Percentiles rank a stretch among this genome's conserved stretches.
Conservation (phyloP, 2,888 invertebrate genomes). For the Hydrotaea diabolus region DNA sequence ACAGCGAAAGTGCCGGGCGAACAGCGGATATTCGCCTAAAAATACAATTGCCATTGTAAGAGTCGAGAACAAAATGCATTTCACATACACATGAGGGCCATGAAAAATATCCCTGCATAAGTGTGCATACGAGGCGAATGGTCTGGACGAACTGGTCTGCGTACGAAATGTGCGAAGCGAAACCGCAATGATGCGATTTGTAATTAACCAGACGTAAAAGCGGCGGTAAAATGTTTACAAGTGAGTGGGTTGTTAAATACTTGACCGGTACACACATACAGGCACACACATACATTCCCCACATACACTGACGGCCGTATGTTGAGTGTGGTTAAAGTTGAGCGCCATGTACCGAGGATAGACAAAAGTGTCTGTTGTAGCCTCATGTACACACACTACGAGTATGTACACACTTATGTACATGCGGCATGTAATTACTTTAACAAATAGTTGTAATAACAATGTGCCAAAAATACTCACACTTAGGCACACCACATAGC, state of each 20-base stretch:
- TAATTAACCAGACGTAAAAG: constrained; percentile 63
- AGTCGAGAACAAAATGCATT: constrained; percentile 28
- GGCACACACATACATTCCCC: not conserved
- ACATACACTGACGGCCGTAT: not conserved
- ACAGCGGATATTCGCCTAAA: too few species aligned
- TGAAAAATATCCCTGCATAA: constrained; percentile 24
- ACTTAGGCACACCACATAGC: not conserved
- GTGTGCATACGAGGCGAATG: not conserved
- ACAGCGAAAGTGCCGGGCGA: not conserved
- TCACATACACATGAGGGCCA: not conserved
- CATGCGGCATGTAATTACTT: constrained; percentile 35
- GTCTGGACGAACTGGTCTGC: not conserved
- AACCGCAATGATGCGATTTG: constrained; percentile 62
- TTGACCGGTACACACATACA: not conserved
- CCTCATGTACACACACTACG: not conserved
- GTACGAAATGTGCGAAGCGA: constrained; percentile 33
- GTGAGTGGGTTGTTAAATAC: constrained; percentile 46
- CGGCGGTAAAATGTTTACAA: constrained; percentile 64
- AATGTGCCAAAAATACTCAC: constrained; percentile 26
- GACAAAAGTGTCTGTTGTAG: not conserved
- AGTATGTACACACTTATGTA: not conserved
- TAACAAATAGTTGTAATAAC: constrained; percentile 39
- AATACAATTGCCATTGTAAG: constrained; percentile 35
- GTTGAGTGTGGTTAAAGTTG: constrained; percentile 20
- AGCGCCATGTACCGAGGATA: not conserved